These are phyloP conservation scores for Tenualosa thibaudeaui DNA, from an alignment of 2,797 vertebrate genomes.

Conservation along the genomic window DNA sequence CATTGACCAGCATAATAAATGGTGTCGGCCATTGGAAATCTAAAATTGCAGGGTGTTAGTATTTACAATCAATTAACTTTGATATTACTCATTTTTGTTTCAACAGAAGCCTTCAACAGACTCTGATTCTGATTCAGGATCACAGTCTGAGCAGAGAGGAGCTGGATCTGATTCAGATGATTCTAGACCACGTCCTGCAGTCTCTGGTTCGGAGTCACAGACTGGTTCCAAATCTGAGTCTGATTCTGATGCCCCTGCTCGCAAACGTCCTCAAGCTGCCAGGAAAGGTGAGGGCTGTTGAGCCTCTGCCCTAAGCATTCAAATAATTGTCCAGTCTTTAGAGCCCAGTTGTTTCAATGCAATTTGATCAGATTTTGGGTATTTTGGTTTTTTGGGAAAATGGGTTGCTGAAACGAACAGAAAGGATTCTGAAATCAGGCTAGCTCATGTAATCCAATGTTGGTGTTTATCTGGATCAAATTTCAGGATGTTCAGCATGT, in stretches of 20 bases:
- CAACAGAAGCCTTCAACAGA: slow-evolving; percentile 82
- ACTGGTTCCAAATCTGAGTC: slow-evolving; percentile 84
- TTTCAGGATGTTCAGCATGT: too few relatives aligned
- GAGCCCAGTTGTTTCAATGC: too few relatives aligned
- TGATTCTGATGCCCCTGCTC: slow-evolving; percentile 85
- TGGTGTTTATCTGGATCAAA: too few relatives aligned
- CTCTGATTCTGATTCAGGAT: slow-evolving; percentile 86
- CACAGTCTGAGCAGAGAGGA: slow-evolving; percentile 73
- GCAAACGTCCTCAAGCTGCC: slow-evolving; percentile 79
- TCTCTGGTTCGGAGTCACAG: slow-evolving; percentile 79
- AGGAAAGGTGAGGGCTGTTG: slow-evolving; percentile 80
- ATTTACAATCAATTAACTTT: background rate
- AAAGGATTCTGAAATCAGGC: too few relatives aligned
- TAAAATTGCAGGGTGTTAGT: background rate
- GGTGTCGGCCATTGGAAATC: background rate
- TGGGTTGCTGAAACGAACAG: too few relatives aligned
- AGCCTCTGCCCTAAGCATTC: too few relatives aligned
- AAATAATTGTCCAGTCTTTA: too few relatives aligned
- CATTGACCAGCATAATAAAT: background rate
- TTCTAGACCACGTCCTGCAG: slow-evolving; percentile 75
- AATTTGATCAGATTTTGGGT: too few relatives aligned
- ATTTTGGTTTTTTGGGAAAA: too few relatives aligned
- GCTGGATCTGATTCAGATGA: slow-evolving; percentile 75
- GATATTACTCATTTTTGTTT: background rate
- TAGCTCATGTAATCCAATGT: too few relatives aligned